phyloP scores from a whole-genome alignment of 2,888 invertebrate species.

The Apeira syringaria region DNA sequence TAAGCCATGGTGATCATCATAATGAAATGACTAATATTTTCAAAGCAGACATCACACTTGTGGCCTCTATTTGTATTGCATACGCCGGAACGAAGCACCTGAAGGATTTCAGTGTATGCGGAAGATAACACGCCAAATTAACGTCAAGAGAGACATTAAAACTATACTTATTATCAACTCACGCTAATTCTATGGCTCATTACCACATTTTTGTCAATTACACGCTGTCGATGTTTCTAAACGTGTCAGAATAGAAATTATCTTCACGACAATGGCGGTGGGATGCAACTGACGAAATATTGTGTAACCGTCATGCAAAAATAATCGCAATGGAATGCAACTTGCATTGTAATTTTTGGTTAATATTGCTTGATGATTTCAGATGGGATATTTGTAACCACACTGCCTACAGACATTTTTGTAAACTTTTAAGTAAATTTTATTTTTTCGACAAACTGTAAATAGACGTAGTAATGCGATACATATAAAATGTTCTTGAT shows the following conservation, averaged over 20 bases:
- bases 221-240: conserved; percentile 8
- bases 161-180: background rate
- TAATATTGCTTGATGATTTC: background rate
- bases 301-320: conserved; percentile 14
- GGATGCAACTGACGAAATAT: conserved; percentile 11
- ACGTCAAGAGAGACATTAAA: background rate
- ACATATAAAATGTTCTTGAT: too few relatives aligned
- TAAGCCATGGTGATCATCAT: too few relatives aligned
- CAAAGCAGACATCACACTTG: too few relatives aligned
- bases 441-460: too few relatives aligned
- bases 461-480: too few relatives aligned
- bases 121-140: conserved; percentile 11
- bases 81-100: background rate
- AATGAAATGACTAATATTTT: too few relatives aligned
- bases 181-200: conserved; percentile 4
- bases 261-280: conserved; percentile 8
- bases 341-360: background rate
- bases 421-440: too few relatives aligned
- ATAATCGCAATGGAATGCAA: conserved; percentile 10
- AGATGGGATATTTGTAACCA: too few relatives aligned
- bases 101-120: conserved; percentile 1
- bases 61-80: too few relatives aligned
- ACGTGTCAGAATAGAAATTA: conserved; percentile 11
- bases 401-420: too few relatives aligned
- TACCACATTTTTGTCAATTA: conserved; percentile 11